Evolutionary conservation across 92 coral and sea anemone species (phyloP), one percentile per base, ranked within the genome.

Genomic region (Galaxea fascicularis): DNA sequence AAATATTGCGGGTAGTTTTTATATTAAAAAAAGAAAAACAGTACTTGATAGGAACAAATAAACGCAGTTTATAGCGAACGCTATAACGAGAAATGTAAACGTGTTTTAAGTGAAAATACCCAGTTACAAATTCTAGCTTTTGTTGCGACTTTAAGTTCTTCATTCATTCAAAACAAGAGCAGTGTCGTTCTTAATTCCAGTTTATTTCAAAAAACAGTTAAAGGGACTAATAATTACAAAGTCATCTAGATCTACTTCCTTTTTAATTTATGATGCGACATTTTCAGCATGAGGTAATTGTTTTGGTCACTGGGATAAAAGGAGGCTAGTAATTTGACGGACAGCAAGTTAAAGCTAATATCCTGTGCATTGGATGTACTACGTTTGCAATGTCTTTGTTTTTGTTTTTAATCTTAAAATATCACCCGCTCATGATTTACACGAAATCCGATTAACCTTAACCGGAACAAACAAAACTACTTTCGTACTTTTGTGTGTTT

Each of bases 361-460:
- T 82, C 78, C 86, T 82, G 86, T 71, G 21, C 35, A 20, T 26
- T 52, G 53, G 31, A 35, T 51, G 22, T 25, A 56, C 78, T 56
- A 11, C 25, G 66, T 22, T 16, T 29, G 58, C 28, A 20, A n/a
- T 9, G 15, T 56, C 56, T 25, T 45, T 39, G 27, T 70, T 71
- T 25, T 51, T 20, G 20, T 56, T 41, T 71, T 54, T 22, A 25
- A 58, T 59, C 56, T 72, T 81, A 66, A 54, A 68, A 41, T 35
- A 45, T 39, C 20, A 8, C 81, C 81, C 31, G 81, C 68, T 11
- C 68, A 45, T 56, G 35, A 10, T 17, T 3, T 41, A 58, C 30
- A 30, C 4, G 6, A 18, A 24, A 28, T 53, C 64, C 39, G 16
- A 53, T 17, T 12, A 46, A 35, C 16, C 16, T 41, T 57, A 20